Percentiles rank a stretch among this genome's conserved stretches.
These are phyloP conservation scores for Tiliqua scincoides DNA, from an alignment of 2,113 vertebrate species.

Conservation along the genomic window DNA sequence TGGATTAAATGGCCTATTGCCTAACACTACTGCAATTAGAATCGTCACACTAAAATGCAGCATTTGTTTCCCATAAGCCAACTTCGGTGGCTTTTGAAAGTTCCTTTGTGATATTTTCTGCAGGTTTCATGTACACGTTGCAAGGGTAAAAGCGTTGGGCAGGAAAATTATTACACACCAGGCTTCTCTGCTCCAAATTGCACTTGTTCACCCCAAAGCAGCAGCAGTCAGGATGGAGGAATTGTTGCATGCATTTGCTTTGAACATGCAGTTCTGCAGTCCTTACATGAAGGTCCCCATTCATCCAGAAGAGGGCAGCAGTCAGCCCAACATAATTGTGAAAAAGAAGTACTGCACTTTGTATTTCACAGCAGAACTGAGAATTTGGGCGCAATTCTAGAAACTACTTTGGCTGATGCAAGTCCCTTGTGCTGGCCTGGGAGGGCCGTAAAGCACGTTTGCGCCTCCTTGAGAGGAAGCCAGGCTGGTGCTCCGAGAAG, in stretches of 20 bases:
- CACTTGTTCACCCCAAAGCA: neutral
- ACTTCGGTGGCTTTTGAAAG: neutral
- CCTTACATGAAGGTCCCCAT: neutral
- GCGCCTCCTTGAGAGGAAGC: no score
- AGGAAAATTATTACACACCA: neutral
- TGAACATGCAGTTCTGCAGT: neutral
- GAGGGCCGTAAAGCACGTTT: no score
- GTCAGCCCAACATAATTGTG: neutral
- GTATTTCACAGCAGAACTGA: neutral
- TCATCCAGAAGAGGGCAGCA: conserved; percentile 60
- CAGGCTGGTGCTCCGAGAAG: no score
- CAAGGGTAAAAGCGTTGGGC: neutral
- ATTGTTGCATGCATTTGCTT: neutral
- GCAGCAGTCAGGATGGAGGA: neutral
- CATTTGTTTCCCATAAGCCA: neutral
- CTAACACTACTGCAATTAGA: neutral
- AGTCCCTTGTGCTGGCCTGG: no score
- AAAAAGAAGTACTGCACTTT: rapidly evolving
- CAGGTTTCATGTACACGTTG: no score
- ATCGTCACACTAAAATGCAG: neutral
- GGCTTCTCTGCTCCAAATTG: neutral
- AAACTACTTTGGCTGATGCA: rapidly evolving
- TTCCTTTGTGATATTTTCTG: neutral
- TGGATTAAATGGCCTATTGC: neutral
- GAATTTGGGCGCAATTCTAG: no score